A percentile compares a stretch with the other conserved stretches of the same genome.
These are phyloP conservation scores for Brachionus paranguensis DNA, from an alignment of 1,140 invertebrate species.

Conservation along the genomic window DNA sequence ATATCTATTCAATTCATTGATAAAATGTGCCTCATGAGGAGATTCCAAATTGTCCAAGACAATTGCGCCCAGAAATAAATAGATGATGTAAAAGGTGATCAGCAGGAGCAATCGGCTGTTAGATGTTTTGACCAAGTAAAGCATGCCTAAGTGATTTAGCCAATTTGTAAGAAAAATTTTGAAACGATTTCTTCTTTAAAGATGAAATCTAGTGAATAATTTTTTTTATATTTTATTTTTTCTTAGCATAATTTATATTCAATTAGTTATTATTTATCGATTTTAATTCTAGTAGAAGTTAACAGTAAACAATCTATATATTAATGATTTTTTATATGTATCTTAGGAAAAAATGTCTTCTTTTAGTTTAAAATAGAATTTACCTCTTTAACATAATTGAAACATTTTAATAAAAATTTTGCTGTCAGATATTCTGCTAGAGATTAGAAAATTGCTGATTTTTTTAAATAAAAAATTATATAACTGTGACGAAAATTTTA, in stretches of 20 bases:
- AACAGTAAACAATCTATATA: neutral
- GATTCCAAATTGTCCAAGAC: slow-evolving; percentile 21
- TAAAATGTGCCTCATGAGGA: neutral
- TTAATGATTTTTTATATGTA: neutral
- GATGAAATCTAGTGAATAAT: neutral
- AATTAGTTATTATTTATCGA: neutral
- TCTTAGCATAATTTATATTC: neutral
- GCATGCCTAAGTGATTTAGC: neutral
- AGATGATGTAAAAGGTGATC: neutral
- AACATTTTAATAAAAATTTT: neutral
- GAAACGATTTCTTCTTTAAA: neutral
- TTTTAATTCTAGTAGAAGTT: neutral
- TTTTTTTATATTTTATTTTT: neutral
- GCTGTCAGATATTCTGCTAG: no score
- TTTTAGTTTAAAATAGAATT: neutral
- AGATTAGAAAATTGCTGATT: no score
- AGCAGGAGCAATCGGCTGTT: neutral
- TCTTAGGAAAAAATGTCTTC: neutral
- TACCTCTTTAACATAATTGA: neutral
- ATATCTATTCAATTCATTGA: slow-evolving; percentile 22
- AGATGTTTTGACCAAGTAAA: slow-evolving; percentile 12
- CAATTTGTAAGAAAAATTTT: neutral
- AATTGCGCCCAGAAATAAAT: slow-evolving; percentile 8
- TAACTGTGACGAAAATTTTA: no score
- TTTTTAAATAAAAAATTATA: no score